Conservation (phyloP, 1,140 invertebrate genomes). For the Episyrphus balteatus region DNA sequence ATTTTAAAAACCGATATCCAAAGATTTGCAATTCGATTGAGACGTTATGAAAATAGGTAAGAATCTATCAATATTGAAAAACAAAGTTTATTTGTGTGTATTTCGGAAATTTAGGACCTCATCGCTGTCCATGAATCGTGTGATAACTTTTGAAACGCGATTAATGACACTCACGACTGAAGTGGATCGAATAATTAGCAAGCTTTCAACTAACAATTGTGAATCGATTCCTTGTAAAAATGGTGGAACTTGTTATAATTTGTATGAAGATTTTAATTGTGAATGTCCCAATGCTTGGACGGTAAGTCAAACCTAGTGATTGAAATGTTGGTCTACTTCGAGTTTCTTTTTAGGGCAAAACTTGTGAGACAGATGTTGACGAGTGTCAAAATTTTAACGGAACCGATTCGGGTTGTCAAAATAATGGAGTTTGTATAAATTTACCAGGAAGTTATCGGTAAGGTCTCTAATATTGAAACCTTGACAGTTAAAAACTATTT, state of each 20-base stretch:
- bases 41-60: not conserved
- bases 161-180: slow-evolving; percentile 11
- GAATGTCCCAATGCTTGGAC: slow-evolving; percentile 65
- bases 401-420: slow-evolving; percentile 83
- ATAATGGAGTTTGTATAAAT: slow-evolving; percentile 78
- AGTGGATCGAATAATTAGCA: not conserved
- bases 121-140: slow-evolving; percentile 2
- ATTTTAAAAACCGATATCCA: slow-evolving; percentile 10
- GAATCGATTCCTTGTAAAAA: slow-evolving; percentile 65
- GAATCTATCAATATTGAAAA: too few species aligned
- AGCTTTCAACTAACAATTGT: slow-evolving; percentile 42
- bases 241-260: slow-evolving; percentile 69
- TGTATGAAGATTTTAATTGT: slow-evolving; percentile 61
- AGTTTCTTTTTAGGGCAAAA: slow-evolving; percentile 43
- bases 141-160: slow-evolving; percentile 8
- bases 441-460: slow-evolving; percentile 64
- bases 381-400: slow-evolving; percentile 68
- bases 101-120: slow-evolving; percentile 3
- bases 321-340: not conserved
- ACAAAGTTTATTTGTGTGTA: too few species aligned
- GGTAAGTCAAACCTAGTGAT: slow-evolving; percentile 41
- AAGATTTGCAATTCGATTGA: slow-evolving; percentile 6
- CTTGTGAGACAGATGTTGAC: slow-evolving; percentile 72
- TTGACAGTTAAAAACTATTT: too few species aligned
- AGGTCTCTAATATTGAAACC: too few species aligned